Evolutionary conservation across 2,797 vertebrate species (phyloP).

Genomic region (Lithobates pipiens): DNA sequence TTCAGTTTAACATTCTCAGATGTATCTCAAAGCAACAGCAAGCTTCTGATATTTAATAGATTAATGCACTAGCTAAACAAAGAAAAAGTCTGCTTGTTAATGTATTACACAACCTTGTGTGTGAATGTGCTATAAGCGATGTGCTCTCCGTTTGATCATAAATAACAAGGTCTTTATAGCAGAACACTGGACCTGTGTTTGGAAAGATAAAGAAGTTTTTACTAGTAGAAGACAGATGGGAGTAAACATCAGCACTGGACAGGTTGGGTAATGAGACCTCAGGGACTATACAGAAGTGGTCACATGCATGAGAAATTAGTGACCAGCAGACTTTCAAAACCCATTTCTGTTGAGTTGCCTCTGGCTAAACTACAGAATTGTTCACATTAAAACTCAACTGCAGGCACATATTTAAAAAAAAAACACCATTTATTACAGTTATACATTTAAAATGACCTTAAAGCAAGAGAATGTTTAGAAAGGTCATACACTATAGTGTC

Average conservation of each 20-base stretch:
- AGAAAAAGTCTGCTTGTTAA: not conserved
- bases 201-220: not conserved
- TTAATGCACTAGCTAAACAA: not conserved
- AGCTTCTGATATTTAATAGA: not conserved
- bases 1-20: too few relatives aligned
- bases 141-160: not conserved
- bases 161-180: conserved; percentile 21
- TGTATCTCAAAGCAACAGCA: too few relatives aligned
- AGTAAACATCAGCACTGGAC: conserved; percentile 5
- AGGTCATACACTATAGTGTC: too few relatives aligned
- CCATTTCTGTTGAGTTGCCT: not conserved
- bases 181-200: not conserved
- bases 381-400: not conserved
- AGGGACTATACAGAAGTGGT: not conserved
- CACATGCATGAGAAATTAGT: not conserved
- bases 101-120: too few relatives aligned
- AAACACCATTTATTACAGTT: too few relatives aligned
- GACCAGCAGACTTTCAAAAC: not conserved
- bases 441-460: too few relatives aligned
- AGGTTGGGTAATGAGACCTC: conserved; percentile 22
- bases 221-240: not conserved
- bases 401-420: too few relatives aligned
- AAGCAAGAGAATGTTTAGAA: too few relatives aligned
- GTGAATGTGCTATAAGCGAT: not conserved
- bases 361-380: not conserved